Evolutionary conservation across 2,888 invertebrate species (phyloP).

Genomic region (Cyaniris semiargus): DNA sequence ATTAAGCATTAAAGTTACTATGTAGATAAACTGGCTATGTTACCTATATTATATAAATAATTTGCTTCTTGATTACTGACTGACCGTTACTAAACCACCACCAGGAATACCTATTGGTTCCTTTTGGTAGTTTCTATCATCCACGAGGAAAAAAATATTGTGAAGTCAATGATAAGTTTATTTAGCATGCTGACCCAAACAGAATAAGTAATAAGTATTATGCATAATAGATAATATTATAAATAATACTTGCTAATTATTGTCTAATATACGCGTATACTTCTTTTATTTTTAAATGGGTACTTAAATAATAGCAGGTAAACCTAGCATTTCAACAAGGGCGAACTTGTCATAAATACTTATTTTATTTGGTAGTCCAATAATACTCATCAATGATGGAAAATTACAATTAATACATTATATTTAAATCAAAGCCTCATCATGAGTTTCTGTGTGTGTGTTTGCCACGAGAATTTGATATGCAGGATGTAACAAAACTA

Average conservation of each 20-base stretch:
- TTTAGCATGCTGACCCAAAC: too few species aligned
- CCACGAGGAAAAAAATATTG: too few species aligned
- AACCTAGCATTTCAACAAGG: neutral
- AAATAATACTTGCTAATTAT: too few species aligned
- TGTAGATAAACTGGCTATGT: neutral
- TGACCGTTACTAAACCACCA: neutral
- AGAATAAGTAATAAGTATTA: too few species aligned
- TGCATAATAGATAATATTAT: too few species aligned
- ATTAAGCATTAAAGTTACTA: neutral
- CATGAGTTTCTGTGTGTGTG: neutral
- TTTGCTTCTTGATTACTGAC: too few species aligned
- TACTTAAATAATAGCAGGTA: neutral
- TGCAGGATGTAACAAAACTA: too few species aligned
- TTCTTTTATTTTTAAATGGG: neutral
- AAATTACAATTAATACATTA: neutral
- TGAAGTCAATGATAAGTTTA: too few species aligned
- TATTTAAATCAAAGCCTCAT: neutral
- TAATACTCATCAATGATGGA: neutral
- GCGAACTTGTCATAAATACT: neutral
- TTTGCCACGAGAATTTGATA: too few species aligned
- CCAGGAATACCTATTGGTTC: neutral
- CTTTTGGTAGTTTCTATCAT: too few species aligned
- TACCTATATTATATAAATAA: neutral
- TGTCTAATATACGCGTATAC: too few species aligned
- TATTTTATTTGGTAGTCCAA: neutral